Percentiles rank a stretch among this genome's conserved stretches.
These are phyloP conservation scores for Caenorhabditis drosophilae DNA, from an alignment of 2,888 invertebrate species.

Conservation along the genomic window DNA sequence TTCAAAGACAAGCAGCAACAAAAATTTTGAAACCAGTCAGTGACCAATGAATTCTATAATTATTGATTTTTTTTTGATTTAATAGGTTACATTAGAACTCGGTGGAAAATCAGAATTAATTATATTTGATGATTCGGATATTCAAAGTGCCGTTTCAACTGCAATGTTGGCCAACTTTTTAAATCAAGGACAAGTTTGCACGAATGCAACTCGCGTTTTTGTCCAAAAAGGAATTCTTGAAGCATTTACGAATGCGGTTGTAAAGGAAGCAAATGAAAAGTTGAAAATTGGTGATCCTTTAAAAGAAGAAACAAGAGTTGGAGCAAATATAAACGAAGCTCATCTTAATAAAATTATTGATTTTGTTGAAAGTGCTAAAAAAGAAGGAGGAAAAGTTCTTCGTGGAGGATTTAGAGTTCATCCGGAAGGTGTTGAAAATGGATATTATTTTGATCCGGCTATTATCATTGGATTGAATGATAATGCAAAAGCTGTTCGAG, in stretches of 20 bases:
- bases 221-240: constrained; percentile 72
- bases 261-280: constrained; percentile 69
- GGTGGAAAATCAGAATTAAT: constrained; percentile 75
- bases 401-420: constrained; percentile 73
- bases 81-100: constrained; percentile 74
- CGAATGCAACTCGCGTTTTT: constrained; percentile 74
- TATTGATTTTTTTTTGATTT: no score
- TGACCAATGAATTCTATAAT: no score
- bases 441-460: constrained; percentile 73
- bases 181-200: constrained; percentile 74
- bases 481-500: constrained; percentile 57
- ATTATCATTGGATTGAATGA: constrained; percentile 71
- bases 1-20: constrained; percentile 53
- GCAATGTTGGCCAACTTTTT: constrained; percentile 75
- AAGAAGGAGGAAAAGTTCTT: constrained; percentile 71
- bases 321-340: constrained; percentile 73
- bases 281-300: constrained; percentile 49
- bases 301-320: constrained; percentile 72
- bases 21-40: constrained; percentile 66
- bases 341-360: constrained; percentile 73
- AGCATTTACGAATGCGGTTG: constrained; percentile 71
- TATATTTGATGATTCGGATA: constrained; percentile 73
- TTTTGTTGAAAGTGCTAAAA: constrained; percentile 71
- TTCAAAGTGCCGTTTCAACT: constrained; percentile 74
- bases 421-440: constrained; percentile 70